These are phyloP conservation scores for Actenoides lindsayi DNA, from an alignment of 2,113 vertebrate genomes.

Conservation along the genomic window DNA sequence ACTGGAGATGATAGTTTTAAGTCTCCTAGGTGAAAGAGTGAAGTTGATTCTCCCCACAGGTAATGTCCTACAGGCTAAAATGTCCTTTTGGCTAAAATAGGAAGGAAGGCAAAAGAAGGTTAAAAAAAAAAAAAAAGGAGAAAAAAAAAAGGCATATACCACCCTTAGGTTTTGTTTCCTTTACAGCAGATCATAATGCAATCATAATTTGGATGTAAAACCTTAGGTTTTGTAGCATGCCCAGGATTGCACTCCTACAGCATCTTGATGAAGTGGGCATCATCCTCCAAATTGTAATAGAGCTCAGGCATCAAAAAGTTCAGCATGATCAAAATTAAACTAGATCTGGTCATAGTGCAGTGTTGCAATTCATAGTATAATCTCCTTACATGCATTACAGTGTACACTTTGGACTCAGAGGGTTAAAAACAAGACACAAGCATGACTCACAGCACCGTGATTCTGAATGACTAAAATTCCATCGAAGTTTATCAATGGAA, in stretches of 20 bases:
- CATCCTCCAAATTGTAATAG: not conserved
- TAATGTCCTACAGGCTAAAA: not conserved
- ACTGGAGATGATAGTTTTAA: not conserved
- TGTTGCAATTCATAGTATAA: not conserved
- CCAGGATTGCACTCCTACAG: not conserved
- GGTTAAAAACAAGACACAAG: not conserved
- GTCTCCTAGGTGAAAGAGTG: not conserved
- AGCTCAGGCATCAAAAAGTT: not conserved
- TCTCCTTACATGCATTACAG: not conserved
- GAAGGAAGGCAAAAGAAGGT: not conserved
- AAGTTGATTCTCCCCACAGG: not conserved
- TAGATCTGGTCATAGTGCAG: not conserved
- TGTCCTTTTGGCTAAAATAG: not conserved
- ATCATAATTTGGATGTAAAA: not conserved
- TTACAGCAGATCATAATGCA: not conserved
- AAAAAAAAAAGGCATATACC: not conserved
- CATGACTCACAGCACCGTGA: not conserved
- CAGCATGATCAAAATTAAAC: not conserved
- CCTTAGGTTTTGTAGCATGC: not conserved
- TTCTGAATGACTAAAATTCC: not conserved
- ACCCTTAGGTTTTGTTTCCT: not conserved
- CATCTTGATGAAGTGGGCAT: not conserved
- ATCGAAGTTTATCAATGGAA: not conserved
- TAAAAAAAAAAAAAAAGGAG: not conserved
- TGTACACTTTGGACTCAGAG: not conserved